Base-by-base conservation (phyloP, 2,888 invertebrate species). In the Heliconius hortense region DNA sequence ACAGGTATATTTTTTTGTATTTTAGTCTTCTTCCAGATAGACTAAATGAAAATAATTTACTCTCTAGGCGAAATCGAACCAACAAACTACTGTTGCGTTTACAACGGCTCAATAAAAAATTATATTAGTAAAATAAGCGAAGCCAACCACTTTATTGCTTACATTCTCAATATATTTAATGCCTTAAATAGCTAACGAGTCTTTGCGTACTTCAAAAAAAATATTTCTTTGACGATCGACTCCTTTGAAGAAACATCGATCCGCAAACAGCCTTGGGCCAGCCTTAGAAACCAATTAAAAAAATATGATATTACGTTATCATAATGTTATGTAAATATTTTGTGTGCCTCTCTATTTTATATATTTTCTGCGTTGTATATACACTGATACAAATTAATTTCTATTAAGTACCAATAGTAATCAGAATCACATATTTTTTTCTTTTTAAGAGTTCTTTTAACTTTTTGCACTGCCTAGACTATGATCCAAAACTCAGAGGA, bases 211-310 rank as follows among this genome's bases (percentile, higher is more conserved):
- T 53, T 39, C 70, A 31, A 56, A 53, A 53, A 56, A 53, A 59
- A 66, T 28, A 26, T 64, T 64, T 63, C 26, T 74, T 64, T 70
- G 74, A 72, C 64, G 71, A 74, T 77, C 72, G 73, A 76, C 76
- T 48, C 72, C 43, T 72, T 73, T 69, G 76, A 76, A 75, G 67
- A 31, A 56, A 72, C 72, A 76, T 79, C 75, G 73, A 80, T 79
- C 77, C 77, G 76, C 73, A 80, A 79, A 80, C 77, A 80, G 69
- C 76, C 76, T 76, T 69, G 56, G 48, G 67, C 53, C 64, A 63
- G 31, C 18, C 76, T 79, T 76, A 73, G 70, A 60, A 73, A 78
- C 78, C 75, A 73, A 71, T 75, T 72, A 69, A 70, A 75, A 70
- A 72, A 72, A 72, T 64, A 63, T 63, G n/a, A 56, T 56, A 56